Evolutionary conservation across 2,888 invertebrate genomes (phyloP).

Genomic region (Tridacna crocea): DNA sequence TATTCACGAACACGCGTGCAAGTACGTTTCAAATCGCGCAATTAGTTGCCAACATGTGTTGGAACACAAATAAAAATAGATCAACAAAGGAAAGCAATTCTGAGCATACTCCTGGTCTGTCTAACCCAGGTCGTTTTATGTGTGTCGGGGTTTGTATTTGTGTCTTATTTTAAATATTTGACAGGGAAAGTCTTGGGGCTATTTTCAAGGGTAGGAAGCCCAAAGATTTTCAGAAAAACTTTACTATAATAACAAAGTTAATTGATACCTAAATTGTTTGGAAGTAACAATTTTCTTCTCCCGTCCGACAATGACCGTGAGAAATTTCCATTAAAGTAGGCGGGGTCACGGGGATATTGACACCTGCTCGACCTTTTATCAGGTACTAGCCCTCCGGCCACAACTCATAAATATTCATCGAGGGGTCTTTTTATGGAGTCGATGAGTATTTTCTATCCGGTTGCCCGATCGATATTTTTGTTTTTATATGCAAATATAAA

Average conservation of each 20-base stretch:
- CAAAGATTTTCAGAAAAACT: slow-evolving; percentile 8
- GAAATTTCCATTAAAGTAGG: slow-evolving; percentile 34
- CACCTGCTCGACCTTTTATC: slow-evolving; percentile 33
- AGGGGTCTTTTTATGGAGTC: background rate
- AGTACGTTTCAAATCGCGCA: too few species aligned
- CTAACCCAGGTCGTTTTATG: too few species aligned
- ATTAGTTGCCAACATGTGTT: too few species aligned
- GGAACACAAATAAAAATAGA: too few species aligned
- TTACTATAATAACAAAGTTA: slow-evolving; percentile 32
- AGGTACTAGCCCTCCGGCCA: background rate
- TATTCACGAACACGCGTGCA: too few species aligned
- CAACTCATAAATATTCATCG: slow-evolving; percentile 25
- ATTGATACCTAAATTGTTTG: slow-evolving; percentile 20
- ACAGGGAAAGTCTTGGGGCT: slow-evolving; percentile 28
- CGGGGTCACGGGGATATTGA: slow-evolving; percentile 25
- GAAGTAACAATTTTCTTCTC: slow-evolving; percentile 26
- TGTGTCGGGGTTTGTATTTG: background rate
- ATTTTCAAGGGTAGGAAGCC: slow-evolving; percentile 16
- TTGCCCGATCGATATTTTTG: slow-evolving; percentile 23
- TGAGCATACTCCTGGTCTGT: too few species aligned
- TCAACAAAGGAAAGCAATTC: too few species aligned
- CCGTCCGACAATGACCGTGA: slow-evolving; percentile 33
- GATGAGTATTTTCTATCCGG: background rate
- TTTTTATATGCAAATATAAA: slow-evolving; percentile 28
- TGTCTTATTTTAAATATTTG: slow-evolving; percentile 27